Conservation (phyloP, 2,113 vertebrate species). For the Ammodytes dubius region DNA sequence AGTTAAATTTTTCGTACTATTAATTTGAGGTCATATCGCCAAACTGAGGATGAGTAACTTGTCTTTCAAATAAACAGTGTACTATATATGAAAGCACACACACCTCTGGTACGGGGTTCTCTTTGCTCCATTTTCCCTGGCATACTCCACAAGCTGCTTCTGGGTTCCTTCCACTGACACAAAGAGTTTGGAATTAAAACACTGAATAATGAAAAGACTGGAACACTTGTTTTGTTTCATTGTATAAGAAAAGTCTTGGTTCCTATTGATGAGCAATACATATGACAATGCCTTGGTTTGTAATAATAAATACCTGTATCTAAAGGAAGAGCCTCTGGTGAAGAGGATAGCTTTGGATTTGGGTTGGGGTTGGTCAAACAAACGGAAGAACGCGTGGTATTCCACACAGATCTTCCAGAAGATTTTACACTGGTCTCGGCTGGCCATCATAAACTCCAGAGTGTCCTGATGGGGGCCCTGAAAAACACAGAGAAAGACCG, state of each 20-base stretch:
- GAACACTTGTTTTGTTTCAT: not conserved
- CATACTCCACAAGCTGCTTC: slow-evolving; percentile 94
- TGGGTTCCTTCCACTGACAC: slow-evolving; percentile 95
- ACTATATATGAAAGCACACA: slow-evolving; percentile 9
- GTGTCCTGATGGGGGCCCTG: slow-evolving; percentile 96
- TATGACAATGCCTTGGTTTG: not conserved
- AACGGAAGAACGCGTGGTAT: slow-evolving; percentile 95
- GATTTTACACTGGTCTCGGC: slow-evolving; percentile 94
- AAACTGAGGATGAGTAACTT: not conserved
- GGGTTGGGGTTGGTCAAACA: slow-evolving; percentile 93
- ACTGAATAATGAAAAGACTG: not conserved
- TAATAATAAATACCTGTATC: slow-evolving; percentile 91
- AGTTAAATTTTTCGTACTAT: no score
- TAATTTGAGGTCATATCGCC: no score
- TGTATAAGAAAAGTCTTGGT: not conserved
- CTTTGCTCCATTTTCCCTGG: slow-evolving; percentile 90
- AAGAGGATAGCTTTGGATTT: slow-evolving; percentile 93
- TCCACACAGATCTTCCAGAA: slow-evolving; percentile 99
- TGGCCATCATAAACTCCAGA: slow-evolving; percentile 93
- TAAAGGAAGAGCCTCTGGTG: slow-evolving; percentile 95
- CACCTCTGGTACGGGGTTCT: slow-evolving; percentile 94
- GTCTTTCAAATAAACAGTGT: not conserved
- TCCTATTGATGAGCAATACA: not conserved
- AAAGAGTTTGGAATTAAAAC: slow-evolving; percentile 30
- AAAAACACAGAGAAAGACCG: slow-evolving; percentile 23